Percentiles rank a stretch among this genome's conserved stretches.
These are phyloP conservation scores for Odontomachus brunneus DNA, from an alignment of 1,140 invertebrate genomes.

Conservation along the genomic window DNA sequence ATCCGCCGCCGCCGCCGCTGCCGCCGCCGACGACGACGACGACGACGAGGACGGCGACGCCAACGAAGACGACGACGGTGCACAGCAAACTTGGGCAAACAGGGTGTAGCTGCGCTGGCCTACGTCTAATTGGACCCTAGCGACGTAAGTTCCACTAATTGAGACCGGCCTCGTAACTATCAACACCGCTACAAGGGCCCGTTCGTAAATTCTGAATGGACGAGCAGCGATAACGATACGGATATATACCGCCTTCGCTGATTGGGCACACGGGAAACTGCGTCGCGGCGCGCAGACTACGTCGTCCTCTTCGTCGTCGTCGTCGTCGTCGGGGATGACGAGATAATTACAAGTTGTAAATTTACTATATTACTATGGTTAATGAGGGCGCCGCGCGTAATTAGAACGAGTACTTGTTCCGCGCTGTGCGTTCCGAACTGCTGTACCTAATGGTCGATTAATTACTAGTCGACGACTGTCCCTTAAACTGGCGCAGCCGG, in stretches of 20 bases:
- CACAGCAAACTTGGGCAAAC: conserved; percentile 83
- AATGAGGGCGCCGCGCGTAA: conserved; percentile 58
- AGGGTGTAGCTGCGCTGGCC: conserved; percentile 83
- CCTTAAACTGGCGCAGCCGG: conserved; percentile 15
- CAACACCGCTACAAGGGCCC: conserved; percentile 73
- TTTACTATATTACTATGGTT: conserved; percentile 61
- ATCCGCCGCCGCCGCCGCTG: conserved; percentile 72
- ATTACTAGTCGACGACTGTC: conserved; percentile 42
- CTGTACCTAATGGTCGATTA: conserved; percentile 55
- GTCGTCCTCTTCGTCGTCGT: conserved; percentile 22
- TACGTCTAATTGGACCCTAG: conserved; percentile 86
- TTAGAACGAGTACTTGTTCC: conserved; percentile 55
- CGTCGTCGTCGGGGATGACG: conserved; percentile 39
- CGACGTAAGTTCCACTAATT: conserved; percentile 86
- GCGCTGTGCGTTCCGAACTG: conserved; percentile 50
- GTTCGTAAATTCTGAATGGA: conserved; percentile 72
- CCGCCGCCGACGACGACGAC: conserved; percentile 9
- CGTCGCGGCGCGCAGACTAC: conserved; percentile 39
- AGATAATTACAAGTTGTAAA: conserved; percentile 63
- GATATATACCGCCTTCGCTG: conserved; percentile 59
- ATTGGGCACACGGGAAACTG: conserved; percentile 47
- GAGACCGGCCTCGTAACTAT: conserved; percentile 84
- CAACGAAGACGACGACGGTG: conserved; percentile 64
- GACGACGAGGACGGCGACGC: conserved; percentile 32
- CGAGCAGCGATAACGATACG: conserved; percentile 59